Conservation (phyloP, 1,140 invertebrate species). For the Cydia pomonella region DNA sequence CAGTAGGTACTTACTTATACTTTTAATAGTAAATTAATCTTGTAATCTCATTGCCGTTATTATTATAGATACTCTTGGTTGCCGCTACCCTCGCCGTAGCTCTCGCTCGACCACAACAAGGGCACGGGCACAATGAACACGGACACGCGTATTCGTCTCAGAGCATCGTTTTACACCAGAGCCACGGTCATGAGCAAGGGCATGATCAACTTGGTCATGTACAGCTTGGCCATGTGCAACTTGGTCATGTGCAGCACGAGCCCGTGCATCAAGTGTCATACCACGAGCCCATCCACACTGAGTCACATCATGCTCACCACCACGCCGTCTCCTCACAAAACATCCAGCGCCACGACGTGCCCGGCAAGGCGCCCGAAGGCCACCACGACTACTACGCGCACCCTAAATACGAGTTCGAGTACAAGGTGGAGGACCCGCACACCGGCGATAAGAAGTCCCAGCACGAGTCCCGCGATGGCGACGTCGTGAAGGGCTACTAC, state of each 20-base stretch:
- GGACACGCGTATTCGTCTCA: constrained; percentile 45
- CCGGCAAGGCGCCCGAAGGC: constrained; percentile 45
- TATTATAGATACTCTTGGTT: constrained; percentile 37
- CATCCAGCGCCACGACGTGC: constrained; percentile 53
- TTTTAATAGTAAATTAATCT: too few species aligned
- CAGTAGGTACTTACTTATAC: too few species aligned
- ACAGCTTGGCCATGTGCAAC: not conserved
- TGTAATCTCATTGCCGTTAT: not conserved
- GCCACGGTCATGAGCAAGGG: constrained; percentile 5
- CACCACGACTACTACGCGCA: constrained; percentile 49
- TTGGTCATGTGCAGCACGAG: not conserved
- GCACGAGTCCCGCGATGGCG: constrained; percentile 52
- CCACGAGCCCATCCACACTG: not conserved
- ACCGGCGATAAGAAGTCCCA: constrained; percentile 54
- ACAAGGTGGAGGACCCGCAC: constrained; percentile 61
- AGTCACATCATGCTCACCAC: constrained; percentile 39
- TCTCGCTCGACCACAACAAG: constrained; percentile 38
- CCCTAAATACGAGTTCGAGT: constrained; percentile 67
- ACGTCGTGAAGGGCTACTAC: constrained; percentile 58
- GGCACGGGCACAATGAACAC: constrained; percentile 37
- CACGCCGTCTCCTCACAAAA: constrained; percentile 58
- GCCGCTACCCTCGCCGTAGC: constrained; percentile 41
- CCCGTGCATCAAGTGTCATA: not conserved
- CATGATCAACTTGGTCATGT: not conserved
- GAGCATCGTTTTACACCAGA: constrained; percentile 39